Evolutionary conservation across 2,888 invertebrate genomes (phyloP), one percentile per base, ranked within the genome.

Genomic region (Carabus problematicus): DNA sequence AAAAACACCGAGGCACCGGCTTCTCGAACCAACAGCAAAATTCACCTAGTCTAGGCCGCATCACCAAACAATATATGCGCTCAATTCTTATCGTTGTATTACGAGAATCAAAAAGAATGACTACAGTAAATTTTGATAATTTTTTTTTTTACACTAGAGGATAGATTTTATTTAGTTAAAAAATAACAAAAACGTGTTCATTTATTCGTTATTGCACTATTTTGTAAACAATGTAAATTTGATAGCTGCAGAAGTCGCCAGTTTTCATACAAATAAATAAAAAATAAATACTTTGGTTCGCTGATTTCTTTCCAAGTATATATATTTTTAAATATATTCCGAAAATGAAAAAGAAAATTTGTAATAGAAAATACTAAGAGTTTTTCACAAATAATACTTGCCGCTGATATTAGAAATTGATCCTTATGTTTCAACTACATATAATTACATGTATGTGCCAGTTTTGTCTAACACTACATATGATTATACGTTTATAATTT

Each of bases 1-100:
- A 81, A 80, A 77, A 78, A 76, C 74, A 74, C 42, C 42, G 39
- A 41, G 43, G 47, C 55, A 55, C 40, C 29, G 29, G 12, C 29
- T 41, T 40, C 39, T 54, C 47, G 18, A 59, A 61, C 71, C 58
- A 68, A 70, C 72, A 71, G 63, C 54, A 71, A 62, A 67, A 55
- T 54, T 68, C 63, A 58, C 9, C 52, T 54, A 40, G 18, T 29
- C 29, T 29, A 29, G 42, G 42, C 45, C 42, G 42, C 9, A 12
- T 47, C 39, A 49, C 16, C 40, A 47, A 29, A 6, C 3, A 29
- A 29, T 29, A 29, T 29, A 29, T 29, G 29, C 19, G 18, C 56
- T 59, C 52, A 60, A 43, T 59, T 59, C 52, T 58, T 59, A 41
- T 49, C 12, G 41, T 19, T 58, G 39, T 52, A 41, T 8, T 7